Base-by-base conservation (phyloP, 35 echinoderm and acorn worm species). In the Diadema setosum region DNA sequence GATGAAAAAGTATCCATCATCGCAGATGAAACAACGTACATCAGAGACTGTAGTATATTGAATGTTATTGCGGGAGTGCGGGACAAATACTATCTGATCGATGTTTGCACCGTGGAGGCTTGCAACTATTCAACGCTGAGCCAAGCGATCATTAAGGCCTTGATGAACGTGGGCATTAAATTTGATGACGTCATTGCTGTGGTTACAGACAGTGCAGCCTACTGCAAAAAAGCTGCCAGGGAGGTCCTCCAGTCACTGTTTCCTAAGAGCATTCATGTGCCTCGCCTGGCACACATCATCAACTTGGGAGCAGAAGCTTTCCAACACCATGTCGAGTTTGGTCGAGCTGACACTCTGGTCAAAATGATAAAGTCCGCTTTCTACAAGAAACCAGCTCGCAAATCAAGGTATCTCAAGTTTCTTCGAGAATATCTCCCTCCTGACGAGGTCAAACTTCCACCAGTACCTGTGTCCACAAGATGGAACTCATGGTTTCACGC, bases 401-500 rank as follows among this genome's bases (percentile, higher is more conserved):
- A 94, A n/a, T 33, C 5, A 4, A 60, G 81, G 36, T 90, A 85
- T 56, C 24, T 89, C 29, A 74, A 88, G 40, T 93, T 45, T 75
- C 20, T 93, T 17, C 27, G n/a, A 42, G 52, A 94, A 16, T 94
- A 89, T 76, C 46, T 89, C 30, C 92, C 92, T 4, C 30, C 63
- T 30, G 92, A 89, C 48, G 65, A 94, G 45, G 48, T 50, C 27
- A 94, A 82, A 36, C 67, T 90, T 15, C 87, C 87, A 3, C 87
- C 67, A 18, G 45, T 85, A 34, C 92, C 87, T 16, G 87, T 86
- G 35, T 67, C 48, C 73, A 85, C 87, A 17, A 46, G 57, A 17
- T 94, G 92, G 87, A 94, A 94, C 37, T 85, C 81, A 2, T 94
- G 92, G 92, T 94, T 86, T 45, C n/a, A 85, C 31, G 81, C 87